Base-by-base conservation (phyloP, 2,888 invertebrate species). In the Slavum lentiscoides region DNA sequence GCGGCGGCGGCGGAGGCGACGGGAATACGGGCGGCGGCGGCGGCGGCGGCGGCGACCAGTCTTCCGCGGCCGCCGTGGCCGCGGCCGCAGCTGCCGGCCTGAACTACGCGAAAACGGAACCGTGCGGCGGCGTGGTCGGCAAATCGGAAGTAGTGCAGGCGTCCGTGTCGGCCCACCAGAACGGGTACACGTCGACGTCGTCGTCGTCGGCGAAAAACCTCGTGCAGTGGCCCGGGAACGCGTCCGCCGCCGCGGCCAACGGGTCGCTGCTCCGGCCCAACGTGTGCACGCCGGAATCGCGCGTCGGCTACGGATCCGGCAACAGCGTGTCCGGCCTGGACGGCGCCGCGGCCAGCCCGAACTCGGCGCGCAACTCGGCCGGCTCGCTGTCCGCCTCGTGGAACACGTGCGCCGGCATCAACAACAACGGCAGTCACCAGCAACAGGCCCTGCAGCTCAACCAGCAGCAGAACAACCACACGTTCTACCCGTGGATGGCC, bases 401-500 rank as follows among this genome's bases (percentile, higher is more conserved):
- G 93, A 94, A 94, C 89, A 94, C 94, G 87, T 95, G 95, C 89
- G 91, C 93, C 85, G 70, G 70, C 19, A 89, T 95, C 86, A 94
- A 94, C 86, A 92, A 93, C 84, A 90, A 94, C 49, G 49, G 49
- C 84, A 92, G 93, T 84, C 91, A 93, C 86, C 92, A 92, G 87
- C 91, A 92, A 84, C 83, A 85, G 17, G 91, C 92, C 74, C 93
- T 94, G 85, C 94, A 93, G 87, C 92, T 94, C 84, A 94, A 95
- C 88, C 89, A 89, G 86, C 95, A 95, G 88, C 91, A 93, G 88
- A 91, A 91, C 89, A 91, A 91, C 89, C 95, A 96, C 91, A 95
- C 95, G 87, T 96, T 96, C 90, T 96, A 96, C 89, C 96, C 96
- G 85, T 96, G 96, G 96, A 96, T 96, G 96, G 96, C 96, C 89